These are phyloP conservation scores for Cylloceria caligata DNA, from an alignment of 2,888 invertebrate species.

Conservation along the genomic window DNA sequence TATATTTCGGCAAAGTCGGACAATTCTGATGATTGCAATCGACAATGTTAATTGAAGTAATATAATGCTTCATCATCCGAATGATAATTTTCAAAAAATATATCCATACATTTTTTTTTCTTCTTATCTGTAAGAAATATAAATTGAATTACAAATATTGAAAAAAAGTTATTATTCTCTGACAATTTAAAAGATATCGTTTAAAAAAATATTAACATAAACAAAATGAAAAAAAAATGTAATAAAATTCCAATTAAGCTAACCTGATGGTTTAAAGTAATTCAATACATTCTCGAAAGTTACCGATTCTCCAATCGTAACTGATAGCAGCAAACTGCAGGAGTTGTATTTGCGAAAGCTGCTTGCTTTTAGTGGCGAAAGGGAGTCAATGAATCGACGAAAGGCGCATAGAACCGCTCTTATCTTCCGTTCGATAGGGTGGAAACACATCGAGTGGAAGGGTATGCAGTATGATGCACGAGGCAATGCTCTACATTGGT, in stretches of 20 bases:
- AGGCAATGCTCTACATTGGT: conserved; percentile 18
- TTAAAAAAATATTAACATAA: no score
- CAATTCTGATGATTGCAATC: conserved; percentile 2
- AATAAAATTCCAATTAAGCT: not conserved
- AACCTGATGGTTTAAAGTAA: not conserved
- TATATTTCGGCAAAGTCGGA: conserved; percentile 11
- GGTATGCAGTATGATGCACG: conserved; percentile 4
- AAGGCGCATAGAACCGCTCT: conserved; percentile 44
- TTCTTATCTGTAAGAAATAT: no score
- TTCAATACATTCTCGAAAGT: conserved; percentile 9
- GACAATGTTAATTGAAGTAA: not conserved
- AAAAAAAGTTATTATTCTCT: no score
- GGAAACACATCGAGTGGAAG: conserved; percentile 53
- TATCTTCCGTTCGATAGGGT: conserved; percentile 49
- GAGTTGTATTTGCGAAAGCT: not conserved
- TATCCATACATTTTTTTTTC: no score
- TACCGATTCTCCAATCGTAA: not conserved
- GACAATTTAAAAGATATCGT: no score
- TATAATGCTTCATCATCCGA: not conserved
- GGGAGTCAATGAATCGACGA: conserved; percentile 43
- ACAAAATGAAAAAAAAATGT: no score
- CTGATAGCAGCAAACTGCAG: conserved; percentile 17
- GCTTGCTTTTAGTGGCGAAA: not conserved
- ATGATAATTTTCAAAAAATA: not conserved
- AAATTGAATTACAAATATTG: no score